Evolutionary conservation across 53 echinoderm and acorn worm genomes (phyloP).

Genomic region (Echinometra lucunter): DNA sequence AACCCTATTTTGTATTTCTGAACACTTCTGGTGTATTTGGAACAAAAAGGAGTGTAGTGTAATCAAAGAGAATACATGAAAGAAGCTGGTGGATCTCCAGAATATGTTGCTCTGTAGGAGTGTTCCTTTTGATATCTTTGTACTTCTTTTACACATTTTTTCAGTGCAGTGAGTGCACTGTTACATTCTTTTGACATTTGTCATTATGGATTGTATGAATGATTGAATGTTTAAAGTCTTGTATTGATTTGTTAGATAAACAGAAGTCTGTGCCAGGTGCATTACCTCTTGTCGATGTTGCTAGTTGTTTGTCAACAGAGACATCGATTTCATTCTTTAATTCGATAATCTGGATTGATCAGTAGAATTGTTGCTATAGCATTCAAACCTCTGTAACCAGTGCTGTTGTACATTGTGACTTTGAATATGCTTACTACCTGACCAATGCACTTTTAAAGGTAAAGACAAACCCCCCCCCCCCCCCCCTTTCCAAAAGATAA

Average conservation of each 20-base stretch:
- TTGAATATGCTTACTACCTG: not conserved
- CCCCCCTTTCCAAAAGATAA: not conserved
- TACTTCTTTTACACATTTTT: not conserved
- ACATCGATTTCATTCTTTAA: not conserved
- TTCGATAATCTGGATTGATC: not conserved
- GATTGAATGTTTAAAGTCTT: not conserved
- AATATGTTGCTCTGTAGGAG: not conserved
- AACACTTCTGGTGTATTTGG: not conserved
- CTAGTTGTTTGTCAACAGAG: not conserved
- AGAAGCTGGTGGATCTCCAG: not conserved
- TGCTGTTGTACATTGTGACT: not conserved
- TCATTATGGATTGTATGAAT: not conserved
- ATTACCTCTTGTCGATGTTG: not conserved
- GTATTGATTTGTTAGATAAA: not conserved
- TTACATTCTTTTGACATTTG: not conserved
- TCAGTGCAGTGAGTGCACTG: no score
- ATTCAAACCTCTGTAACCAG: not conserved
- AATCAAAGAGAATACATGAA: not conserved
- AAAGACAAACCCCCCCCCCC: not conserved
- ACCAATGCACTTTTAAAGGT: not conserved
- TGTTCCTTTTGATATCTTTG: not conserved
- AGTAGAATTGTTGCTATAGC: not conserved
- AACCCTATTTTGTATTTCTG: not conserved
- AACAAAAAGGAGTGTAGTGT: not conserved
- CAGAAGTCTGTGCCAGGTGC: not conserved